Percentiles rank a stretch among this genome's conserved stretches.
Evolutionary conservation across 2,797 vertebrate species (phyloP).

Genomic region (Kryptopterus vitreolus): DNA sequence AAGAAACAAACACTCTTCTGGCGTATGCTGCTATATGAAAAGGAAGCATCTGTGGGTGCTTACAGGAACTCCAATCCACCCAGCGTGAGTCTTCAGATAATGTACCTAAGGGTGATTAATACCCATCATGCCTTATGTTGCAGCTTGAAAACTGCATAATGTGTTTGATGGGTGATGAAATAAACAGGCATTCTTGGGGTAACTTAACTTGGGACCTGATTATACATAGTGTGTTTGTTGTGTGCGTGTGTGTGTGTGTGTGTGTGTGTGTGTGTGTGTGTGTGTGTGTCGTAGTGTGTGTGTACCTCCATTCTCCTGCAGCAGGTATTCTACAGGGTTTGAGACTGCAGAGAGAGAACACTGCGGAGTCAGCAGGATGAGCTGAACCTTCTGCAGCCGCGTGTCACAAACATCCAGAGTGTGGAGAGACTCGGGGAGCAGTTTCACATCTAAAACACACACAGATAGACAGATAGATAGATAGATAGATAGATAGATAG

Average conservation of each 20-base stretch:
- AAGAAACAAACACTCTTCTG: background rate
- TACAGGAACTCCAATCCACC: background rate
- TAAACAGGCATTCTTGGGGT: background rate
- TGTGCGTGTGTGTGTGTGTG: background rate
- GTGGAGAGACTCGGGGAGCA: constrained; percentile 78
- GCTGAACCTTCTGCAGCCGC: constrained; percentile 74
- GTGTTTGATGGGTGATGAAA: background rate
- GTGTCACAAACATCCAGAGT: constrained; percentile 70
- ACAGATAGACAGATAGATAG: constrained; percentile 34
- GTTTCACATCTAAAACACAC: constrained; percentile 76
- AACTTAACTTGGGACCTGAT: background rate
- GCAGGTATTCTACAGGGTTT: constrained; percentile 85
- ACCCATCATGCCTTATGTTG: background rate
- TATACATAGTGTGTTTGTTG: background rate
- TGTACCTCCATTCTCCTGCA: constrained; percentile 84
- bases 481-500: too few relatives aligned
- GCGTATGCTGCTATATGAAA: background rate
- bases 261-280: constrained; percentile 6
- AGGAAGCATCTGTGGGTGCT: background rate
- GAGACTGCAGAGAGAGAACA: constrained; percentile 85
- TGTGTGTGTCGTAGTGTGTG: constrained; percentile 4
- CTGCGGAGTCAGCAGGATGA: constrained; percentile 82
- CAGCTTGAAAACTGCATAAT: background rate
- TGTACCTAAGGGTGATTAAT: too few relatives aligned
- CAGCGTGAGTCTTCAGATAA: background rate